Evolutionary conservation across 2,797 vertebrate genomes (phyloP).

Genomic region (Galago senegalensis): DNA sequence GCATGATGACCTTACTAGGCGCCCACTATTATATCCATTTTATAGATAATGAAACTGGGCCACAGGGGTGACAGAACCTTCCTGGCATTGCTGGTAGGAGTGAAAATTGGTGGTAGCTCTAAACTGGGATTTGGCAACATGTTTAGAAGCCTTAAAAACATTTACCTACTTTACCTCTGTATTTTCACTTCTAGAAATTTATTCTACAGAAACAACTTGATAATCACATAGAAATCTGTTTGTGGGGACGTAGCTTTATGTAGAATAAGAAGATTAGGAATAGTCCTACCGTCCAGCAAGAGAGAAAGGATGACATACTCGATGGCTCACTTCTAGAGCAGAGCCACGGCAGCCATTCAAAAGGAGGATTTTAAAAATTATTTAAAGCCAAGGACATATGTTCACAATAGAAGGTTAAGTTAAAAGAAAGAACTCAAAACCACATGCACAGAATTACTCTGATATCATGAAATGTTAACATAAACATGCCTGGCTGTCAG

Average conservation of each 20-base stretch:
- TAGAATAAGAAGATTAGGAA: conserved; percentile 18
- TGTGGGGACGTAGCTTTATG: neutral
- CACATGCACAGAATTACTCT: neutral
- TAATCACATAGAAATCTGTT: conserved; percentile 11
- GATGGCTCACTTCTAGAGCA: neutral
- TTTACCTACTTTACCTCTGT: neutral
- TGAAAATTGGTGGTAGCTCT: conserved; percentile 1
- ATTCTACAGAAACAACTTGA: conserved; percentile 37
- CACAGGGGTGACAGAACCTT: neutral
- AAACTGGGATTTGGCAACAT: neutral
- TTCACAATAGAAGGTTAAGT: neutral
- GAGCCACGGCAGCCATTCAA: neutral
- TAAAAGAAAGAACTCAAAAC: neutral
- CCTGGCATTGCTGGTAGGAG: neutral
- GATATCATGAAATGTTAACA: conserved; percentile 12
- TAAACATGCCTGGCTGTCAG: neutral
- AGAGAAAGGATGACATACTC: conserved; percentile 14
- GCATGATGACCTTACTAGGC: neutral
- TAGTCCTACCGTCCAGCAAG: neutral
- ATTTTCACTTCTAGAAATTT: conserved; percentile 44
- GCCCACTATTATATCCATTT: neutral
- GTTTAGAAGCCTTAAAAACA: conserved; percentile 24
- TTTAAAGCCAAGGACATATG: neutral
- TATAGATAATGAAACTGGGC: neutral
- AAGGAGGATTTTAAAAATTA: neutral